Conservation (phyloP, 2,888 invertebrate species). For the Anticlea derivata region DNA sequence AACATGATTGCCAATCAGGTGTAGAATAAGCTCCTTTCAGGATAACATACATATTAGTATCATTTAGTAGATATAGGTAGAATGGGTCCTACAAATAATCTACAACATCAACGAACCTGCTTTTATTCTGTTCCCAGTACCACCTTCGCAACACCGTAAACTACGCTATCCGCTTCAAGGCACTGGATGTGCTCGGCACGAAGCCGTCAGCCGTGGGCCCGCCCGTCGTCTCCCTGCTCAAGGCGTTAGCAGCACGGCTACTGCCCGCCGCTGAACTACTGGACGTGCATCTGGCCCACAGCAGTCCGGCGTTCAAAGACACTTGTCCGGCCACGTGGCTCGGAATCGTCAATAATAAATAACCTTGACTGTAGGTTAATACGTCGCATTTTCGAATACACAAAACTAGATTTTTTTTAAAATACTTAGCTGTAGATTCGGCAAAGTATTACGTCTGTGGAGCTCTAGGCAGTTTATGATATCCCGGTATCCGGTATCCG, state of each 20-base stretch:
- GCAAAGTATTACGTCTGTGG: not conserved
- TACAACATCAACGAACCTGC: no score
- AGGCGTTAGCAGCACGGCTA: slow-evolving; percentile 56
- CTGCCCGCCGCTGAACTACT: slow-evolving; percentile 67
- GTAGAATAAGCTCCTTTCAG: no score
- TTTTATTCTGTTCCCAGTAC: slow-evolving; percentile 47
- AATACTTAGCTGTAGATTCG: not conserved
- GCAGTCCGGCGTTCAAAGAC: slow-evolving; percentile 70
- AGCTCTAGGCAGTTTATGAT: slow-evolving; percentile 6
- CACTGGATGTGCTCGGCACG: slow-evolving; percentile 58
- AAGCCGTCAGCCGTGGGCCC: slow-evolving; percentile 66
- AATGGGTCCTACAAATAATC: no score
- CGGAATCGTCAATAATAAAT: slow-evolving; percentile 72
- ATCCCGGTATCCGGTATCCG: slow-evolving; percentile 11
- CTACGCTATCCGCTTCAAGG: slow-evolving; percentile 56
- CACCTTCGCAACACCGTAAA: slow-evolving; percentile 69
- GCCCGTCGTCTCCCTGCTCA: slow-evolving; percentile 62
- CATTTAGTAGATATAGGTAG: no score
- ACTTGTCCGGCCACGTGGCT: slow-evolving; percentile 68
- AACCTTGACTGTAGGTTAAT: slow-evolving; percentile 29
- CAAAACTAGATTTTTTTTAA: not conserved
- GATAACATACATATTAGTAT: no score
- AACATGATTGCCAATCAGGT: no score
- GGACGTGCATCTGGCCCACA: slow-evolving; percentile 68
- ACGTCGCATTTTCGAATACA: not conserved